Evolutionary conservation across 2,888 invertebrate species (phyloP).

Genomic region (Cheilosia soror): DNA sequence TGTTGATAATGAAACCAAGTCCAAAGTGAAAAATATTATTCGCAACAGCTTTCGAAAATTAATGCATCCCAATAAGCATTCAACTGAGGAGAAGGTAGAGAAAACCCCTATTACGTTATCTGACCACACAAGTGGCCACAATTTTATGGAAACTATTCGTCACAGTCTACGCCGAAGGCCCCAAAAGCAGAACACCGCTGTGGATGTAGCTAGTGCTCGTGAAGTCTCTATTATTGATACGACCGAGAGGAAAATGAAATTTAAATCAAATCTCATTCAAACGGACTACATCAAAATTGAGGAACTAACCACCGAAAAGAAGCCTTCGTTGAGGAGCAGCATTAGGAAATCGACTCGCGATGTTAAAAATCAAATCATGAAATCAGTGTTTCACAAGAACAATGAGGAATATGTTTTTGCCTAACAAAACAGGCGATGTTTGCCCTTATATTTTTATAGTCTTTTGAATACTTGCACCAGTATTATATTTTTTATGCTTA

Average conservation of each 20-base stretch:
- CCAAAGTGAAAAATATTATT: conserved; percentile 79
- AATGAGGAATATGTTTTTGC: conserved; percentile 81
- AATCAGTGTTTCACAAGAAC: conserved; percentile 81
- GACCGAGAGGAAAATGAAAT: conserved; percentile 81
- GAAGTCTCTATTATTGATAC: conserved; percentile 82
- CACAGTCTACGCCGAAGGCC: conserved; percentile 81
- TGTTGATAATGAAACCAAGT: conserved; percentile 65
- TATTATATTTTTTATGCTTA: conserved; percentile 41
- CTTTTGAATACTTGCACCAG: conserved; percentile 21
- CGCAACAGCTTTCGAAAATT: conserved; percentile 82
- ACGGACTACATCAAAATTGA: conserved; percentile 80
- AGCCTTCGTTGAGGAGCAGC: conserved; percentile 81
- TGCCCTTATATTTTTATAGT: too few species aligned
- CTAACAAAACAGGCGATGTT: conserved; percentile 73
- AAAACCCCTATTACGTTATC: conserved; percentile 38
- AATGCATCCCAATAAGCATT: conserved; percentile 78
- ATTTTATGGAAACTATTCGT: conserved; percentile 79
- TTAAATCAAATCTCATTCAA: conserved; percentile 78
- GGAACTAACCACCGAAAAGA: conserved; percentile 80
- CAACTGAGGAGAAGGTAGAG: conserved; percentile 49
- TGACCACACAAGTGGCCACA: conserved; percentile 69
- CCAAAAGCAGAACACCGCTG: conserved; percentile 61
- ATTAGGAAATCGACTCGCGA: conserved; percentile 81
- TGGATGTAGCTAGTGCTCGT: conserved; percentile 45
- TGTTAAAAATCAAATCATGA: conserved; percentile 81